phyloP scores from a whole-genome alignment of 1,140 invertebrate genomes.

The Mercenaria mercenaria region DNA sequence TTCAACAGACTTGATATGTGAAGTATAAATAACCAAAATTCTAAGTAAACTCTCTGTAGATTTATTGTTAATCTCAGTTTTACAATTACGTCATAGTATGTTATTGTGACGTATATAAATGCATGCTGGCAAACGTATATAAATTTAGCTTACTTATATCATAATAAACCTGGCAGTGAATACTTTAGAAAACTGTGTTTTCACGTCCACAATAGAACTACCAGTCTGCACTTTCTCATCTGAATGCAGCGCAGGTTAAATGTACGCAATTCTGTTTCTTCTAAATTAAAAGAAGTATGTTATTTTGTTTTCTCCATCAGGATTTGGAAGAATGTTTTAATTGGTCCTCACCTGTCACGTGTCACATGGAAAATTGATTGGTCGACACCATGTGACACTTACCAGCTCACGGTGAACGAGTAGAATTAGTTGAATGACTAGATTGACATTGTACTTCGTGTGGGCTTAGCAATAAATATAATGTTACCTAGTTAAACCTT shows the following conservation, averaged over 20 bases:
- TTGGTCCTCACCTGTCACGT: neutral
- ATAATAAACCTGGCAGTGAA: too few species aligned
- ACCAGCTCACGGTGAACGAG: neutral
- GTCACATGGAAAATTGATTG: neutral
- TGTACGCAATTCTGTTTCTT: too few species aligned
- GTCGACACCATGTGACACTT: neutral
- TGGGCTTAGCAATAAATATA: neutral
- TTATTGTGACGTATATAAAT: neutral
- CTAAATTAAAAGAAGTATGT: too few species aligned
- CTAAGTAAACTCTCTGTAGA: too few species aligned
- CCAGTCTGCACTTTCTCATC: too few species aligned
- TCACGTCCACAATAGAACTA: too few species aligned
- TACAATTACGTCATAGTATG: neutral
- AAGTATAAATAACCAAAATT: too few species aligned
- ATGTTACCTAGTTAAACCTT: neutral
- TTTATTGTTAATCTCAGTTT: neutral
- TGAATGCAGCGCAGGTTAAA: too few species aligned
- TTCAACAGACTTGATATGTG: too few species aligned
- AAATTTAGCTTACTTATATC: neutral
- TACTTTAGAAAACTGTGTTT: too few species aligned
- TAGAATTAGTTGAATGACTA: slow-evolving; percentile 1
- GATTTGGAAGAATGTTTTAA: neutral
- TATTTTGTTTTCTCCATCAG: neutral
- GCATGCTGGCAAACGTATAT: neutral
- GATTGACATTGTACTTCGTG: neutral